Conservation (phyloP, 2,113 vertebrate species). For the Phainopepla nitens region DNA sequence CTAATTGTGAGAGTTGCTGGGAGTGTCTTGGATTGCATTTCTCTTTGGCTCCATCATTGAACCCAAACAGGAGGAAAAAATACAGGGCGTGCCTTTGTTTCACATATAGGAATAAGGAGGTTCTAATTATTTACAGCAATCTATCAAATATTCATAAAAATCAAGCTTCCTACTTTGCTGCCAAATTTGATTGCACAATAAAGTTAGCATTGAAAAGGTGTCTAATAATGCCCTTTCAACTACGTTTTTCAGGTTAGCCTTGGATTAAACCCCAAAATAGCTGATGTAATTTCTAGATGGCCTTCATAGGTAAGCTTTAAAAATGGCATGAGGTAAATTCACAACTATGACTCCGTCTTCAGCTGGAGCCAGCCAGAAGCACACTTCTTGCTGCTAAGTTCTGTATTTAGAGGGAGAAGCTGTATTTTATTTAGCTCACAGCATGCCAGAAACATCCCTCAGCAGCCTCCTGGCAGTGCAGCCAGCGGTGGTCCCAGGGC, state of each 20-base stretch:
- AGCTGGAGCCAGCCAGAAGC: neutral
- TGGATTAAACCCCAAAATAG: neutral
- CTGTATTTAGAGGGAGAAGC: neutral
- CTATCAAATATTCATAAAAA: neutral
- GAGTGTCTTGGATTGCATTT: neutral
- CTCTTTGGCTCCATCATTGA: neutral
- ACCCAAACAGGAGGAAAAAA: neutral
- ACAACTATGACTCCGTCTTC: neutral
- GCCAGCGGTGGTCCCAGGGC: neutral
- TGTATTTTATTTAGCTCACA: neutral
- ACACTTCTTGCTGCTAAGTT: neutral
- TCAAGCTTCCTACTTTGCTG: neutral
- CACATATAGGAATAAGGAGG: neutral
- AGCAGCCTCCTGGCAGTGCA: neutral
- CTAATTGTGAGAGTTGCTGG: neutral
- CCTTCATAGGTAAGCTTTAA: neutral
- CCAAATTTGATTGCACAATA: neutral
- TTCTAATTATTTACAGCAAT: neutral
- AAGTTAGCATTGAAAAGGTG: neutral
- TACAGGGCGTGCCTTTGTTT: fast-evolving
- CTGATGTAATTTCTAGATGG: neutral
- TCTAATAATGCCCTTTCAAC: neutral
- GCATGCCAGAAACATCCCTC: neutral
- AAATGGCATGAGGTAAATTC: neutral
- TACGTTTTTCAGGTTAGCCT: neutral